A percentile compares a stretch with the other conserved stretches of the same genome.
These are phyloP conservation scores for Cremastinae sp. DNA, from an alignment of 2,888 invertebrate species.

Conservation along the genomic window DNA sequence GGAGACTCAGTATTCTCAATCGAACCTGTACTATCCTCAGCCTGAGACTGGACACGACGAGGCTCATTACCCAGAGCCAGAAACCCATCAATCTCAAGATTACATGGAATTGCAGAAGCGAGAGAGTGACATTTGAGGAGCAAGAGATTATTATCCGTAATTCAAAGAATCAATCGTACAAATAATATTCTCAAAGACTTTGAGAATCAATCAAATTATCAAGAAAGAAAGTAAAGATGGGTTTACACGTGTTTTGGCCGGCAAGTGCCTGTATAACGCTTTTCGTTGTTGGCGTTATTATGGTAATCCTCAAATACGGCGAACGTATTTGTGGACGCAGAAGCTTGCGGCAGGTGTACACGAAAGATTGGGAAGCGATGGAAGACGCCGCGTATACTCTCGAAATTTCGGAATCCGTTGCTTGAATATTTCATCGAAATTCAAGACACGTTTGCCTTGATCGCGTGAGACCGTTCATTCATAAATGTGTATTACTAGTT, in stretches of 20 bases:
- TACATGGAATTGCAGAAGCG: conserved; percentile 87
- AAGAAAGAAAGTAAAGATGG: conserved; percentile 80
- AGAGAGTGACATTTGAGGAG: conserved; percentile 88
- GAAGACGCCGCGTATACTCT: conserved; percentile 83
- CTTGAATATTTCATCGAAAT: conserved; percentile 63
- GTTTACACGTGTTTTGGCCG: conserved; percentile 89
- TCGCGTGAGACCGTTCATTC: neutral
- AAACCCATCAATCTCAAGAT: conserved; percentile 73
- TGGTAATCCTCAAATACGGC: conserved; percentile 88
- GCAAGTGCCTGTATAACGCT: conserved; percentile 87
- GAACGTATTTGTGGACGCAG: conserved; percentile 84
- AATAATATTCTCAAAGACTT: conserved; percentile 6
- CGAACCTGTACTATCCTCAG: conserved; percentile 79
- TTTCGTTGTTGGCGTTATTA: conserved; percentile 88
- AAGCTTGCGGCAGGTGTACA: conserved; percentile 85
- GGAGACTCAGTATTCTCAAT: conserved; percentile 73
- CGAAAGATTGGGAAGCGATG: conserved; percentile 25
- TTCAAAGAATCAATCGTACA: conserved; percentile 15
- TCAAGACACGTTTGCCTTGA: neutral
- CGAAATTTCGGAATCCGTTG: conserved; percentile 76
- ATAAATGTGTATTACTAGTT: conserved; percentile 6
- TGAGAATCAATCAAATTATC: conserved; percentile 11
- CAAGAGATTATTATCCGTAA: neutral
- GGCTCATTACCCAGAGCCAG: conserved; percentile 72
- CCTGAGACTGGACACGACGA: conserved; percentile 55